A percentile compares a stretch with the other conserved stretches of the same genome.
phyloP scores from a whole-genome alignment of 2,113 vertebrate species.

The Tachycineta bicolor region DNA sequence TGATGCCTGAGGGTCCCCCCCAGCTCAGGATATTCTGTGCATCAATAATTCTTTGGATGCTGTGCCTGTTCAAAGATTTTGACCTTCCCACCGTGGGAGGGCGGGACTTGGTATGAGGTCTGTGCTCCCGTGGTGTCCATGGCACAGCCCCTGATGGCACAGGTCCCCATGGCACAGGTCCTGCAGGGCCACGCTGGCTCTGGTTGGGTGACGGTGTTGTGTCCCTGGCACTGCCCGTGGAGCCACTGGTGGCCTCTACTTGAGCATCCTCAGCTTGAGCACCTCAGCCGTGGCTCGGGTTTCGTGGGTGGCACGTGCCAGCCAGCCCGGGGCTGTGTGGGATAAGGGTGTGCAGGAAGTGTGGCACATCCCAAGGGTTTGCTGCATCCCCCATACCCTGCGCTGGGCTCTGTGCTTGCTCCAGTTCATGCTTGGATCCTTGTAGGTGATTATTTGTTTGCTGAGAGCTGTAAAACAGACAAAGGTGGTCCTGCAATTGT shows the following conservation, averaged over 20 bases:
- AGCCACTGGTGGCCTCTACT: rapidly evolving
- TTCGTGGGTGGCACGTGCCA: rapidly evolving
- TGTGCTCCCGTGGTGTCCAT: background rate
- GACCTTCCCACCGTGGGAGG: rapidly evolving
- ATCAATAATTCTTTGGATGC: background rate
- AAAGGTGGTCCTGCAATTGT: rapidly evolving
- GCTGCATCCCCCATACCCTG: rapidly evolving
- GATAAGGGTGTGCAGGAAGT: rapidly evolving
- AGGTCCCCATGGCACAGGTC: no score
- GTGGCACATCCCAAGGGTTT: rapidly evolving
- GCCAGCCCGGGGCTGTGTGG: background rate
- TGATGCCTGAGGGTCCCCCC: rapidly evolving
- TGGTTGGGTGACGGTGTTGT: rapidly evolving
- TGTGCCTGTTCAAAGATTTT: background rate
- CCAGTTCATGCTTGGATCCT: rapidly evolving
- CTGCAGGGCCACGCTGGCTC: rapidly evolving
- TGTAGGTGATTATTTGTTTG: rapidly evolving
- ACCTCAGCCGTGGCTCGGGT: rapidly evolving
- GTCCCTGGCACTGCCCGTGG: background rate
- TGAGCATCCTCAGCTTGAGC: background rate
- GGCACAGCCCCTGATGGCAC: background rate
- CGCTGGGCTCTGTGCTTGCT: rapidly evolving
- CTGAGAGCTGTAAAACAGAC: background rate
- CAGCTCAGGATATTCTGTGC: rapidly evolving
- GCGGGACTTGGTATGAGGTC: rapidly evolving